Base-by-base conservation (phyloP, 2,113 vertebrate species). In the Corvus moneduloides region DNA sequence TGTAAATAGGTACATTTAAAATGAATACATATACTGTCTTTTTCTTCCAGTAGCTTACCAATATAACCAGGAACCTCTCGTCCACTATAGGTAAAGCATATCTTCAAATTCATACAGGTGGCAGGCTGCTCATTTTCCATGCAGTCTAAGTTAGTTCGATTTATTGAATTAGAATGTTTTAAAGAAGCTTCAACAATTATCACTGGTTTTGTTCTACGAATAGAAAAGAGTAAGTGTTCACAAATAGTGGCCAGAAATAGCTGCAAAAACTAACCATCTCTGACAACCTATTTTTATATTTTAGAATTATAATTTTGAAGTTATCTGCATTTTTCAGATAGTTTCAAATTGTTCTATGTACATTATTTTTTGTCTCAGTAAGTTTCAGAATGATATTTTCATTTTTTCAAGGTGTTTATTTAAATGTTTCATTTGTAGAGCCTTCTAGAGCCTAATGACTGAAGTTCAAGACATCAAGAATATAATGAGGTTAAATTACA, bases 1-100 rank as follows among this genome's bases (percentile, higher is more conserved):
- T 58, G 24, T 19, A 83, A 73, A 62, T 12, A 72, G 9, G 8
- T 62, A 11, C 20, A 83, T 61, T 79, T 72, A 54, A 74, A 81
- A 85, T 51, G 8, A 78, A 79, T 26, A 85, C 14, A 52, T 23
- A 35, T 18, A 46, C 30, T 35, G 44, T 19, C 52, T 7, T 55
- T 76, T 67, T 76, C 30, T 62, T 61, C n/a, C 33, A 76, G 56
- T 9, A 68, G 22, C 98, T 98, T 97, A 99, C 99, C 99, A 80
- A 99, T 98, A 37, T 96, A 95, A 91, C 98, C 98, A 58, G 95
- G 98, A 64, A 98, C 98, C 9, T 97, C 96, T 93, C 97, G 98
- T 95, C 99, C 99, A 33, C 89, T 94, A 37, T 99, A 98, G 63
- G 83, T 97, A 97, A 99, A 99, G 94, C 99, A 99, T n/a, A 99